phyloP scores from a whole-genome alignment of 1,140 invertebrate species.

The Heliconius eleuchia region DNA sequence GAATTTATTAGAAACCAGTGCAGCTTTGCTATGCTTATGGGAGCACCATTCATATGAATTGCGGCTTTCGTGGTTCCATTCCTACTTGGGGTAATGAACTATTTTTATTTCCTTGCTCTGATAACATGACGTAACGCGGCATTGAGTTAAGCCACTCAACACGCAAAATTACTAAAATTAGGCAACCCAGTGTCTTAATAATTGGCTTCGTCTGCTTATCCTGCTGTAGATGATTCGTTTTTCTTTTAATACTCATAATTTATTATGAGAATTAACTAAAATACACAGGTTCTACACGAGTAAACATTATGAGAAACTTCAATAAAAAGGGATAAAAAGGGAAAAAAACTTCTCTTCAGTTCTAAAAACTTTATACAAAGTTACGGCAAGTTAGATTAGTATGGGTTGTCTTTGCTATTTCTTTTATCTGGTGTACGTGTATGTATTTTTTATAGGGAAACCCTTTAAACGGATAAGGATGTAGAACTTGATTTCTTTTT shows the following conservation, averaged over 20 bases:
- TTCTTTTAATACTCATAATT: too few species aligned
- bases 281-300: background rate
- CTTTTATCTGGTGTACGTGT: conserved; percentile 15
- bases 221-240: background rate
- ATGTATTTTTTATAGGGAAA: background rate
- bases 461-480: background rate
- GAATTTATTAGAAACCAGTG: too few species aligned
- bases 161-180: background rate
- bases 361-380: conserved; percentile 17
- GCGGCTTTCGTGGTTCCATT: too few species aligned
- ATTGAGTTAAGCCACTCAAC: background rate
- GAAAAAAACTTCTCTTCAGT: conserved; percentile 3
- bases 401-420: conserved; percentile 11
- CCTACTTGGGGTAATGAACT: too few species aligned
- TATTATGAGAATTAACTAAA: too few species aligned
- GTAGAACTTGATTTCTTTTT: background rate
- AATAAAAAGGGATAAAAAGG: conserved; percentile 18
- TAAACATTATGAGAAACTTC: background rate
- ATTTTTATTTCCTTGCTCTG: too few species aligned
- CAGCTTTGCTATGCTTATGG: too few species aligned
- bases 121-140: background rate
- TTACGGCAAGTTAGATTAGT: conserved; percentile 24
- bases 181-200: background rate
- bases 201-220: background rate
- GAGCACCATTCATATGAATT: too few species aligned